These are phyloP conservation scores for Smutsia gigantea DNA, from an alignment of 2,797 vertebrate genomes.

Conservation along the genomic window DNA sequence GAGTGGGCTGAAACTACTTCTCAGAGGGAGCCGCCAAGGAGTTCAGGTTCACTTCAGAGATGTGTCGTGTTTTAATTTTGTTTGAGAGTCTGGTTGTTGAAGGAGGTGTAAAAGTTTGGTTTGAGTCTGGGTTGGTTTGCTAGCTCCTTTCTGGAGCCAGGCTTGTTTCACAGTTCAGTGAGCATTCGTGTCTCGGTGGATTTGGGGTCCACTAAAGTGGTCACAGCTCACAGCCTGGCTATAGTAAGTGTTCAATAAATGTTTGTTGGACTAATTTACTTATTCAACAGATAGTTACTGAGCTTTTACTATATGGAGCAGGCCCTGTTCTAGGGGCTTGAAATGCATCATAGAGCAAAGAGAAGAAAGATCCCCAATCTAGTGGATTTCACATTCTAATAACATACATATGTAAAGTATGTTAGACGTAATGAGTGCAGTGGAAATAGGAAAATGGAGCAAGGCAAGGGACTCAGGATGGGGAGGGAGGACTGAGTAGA, in stretches of 20 bases:
- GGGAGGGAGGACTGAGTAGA: neutral
- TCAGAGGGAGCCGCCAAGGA: neutral
- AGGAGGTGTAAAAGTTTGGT: neutral
- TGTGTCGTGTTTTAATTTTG: neutral
- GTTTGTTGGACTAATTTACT: neutral
- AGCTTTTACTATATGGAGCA: neutral
- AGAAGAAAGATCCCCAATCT: neutral
- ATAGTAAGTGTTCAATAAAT: neutral
- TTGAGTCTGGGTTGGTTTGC: neutral
- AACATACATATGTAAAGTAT: no score
- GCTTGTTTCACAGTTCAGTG: neutral
- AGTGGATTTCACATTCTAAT: neutral
- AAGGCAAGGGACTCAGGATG: neutral
- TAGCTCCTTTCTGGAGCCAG: neutral
- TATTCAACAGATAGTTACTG: neutral
- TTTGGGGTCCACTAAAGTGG: neutral
- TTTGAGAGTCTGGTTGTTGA: neutral
- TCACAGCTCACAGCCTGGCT: neutral
- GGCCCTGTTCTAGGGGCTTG: neutral
- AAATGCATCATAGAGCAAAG: neutral
- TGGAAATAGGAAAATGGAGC: neutral
- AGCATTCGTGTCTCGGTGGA: neutral
- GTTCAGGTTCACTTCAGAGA: neutral
- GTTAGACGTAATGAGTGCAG: neutral
- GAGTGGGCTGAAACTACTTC: neutral